Percentiles rank a stretch among this genome's conserved stretches.
Evolutionary conservation across 2,888 invertebrate genomes (phyloP).

Genomic region (Orgyia antiqua): DNA sequence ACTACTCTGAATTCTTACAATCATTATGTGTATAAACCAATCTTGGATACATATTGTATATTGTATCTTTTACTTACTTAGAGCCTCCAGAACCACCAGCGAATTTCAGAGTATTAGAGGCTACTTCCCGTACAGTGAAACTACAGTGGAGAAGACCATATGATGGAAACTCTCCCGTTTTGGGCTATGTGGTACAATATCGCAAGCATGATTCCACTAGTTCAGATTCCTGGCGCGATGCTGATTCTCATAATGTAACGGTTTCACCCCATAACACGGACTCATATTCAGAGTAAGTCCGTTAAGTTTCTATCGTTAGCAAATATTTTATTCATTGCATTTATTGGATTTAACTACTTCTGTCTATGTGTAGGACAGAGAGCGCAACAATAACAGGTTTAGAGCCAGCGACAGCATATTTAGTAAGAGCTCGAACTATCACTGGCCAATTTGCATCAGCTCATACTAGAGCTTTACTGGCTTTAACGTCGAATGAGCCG

Average conservation of each 20-base stretch:
- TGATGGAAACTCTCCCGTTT: slow-evolving; percentile 88
- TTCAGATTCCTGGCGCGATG: slow-evolving; percentile 76
- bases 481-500: slow-evolving; percentile 64
- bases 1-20: neutral
- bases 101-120: slow-evolving; percentile 81
- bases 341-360: too few relatives aligned
- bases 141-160: slow-evolving; percentile 85
- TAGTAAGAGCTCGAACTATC: slow-evolving; percentile 63
- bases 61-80: slow-evolving; percentile 25
- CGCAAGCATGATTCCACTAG: slow-evolving; percentile 75
- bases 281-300: slow-evolving; percentile 57
- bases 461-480: slow-evolving; percentile 62
- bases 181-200: slow-evolving; percentile 87
- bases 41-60: neutral
- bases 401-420: slow-evolving; percentile 66
- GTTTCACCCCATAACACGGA: slow-evolving; percentile 53
- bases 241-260: slow-evolving; percentile 78
- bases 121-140: slow-evolving; percentile 80
- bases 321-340: too few relatives aligned
- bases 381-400: slow-evolving; percentile 62
- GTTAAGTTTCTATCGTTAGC: neutral
- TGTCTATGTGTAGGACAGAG: slow-evolving; percentile 46
- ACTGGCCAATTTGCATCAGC: slow-evolving; percentile 68
- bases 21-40: neutral
- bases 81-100: slow-evolving; percentile 87